Conservation (phyloP, 2,797 vertebrate species). For the Sebastes hubbsi region DNA sequence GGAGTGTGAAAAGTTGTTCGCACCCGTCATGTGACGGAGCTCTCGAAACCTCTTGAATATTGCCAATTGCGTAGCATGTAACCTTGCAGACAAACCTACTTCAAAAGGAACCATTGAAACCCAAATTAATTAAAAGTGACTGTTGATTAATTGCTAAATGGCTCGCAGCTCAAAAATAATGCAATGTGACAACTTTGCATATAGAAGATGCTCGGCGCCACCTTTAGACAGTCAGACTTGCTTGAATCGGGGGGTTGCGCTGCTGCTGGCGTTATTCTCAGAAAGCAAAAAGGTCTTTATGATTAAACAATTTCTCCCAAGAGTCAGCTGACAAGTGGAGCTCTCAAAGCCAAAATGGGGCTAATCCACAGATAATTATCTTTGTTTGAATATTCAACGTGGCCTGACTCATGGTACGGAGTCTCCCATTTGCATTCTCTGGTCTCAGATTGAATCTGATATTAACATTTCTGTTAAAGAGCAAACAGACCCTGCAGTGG, state of each 20-base stretch:
- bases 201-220: background rate
- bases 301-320: constrained; percentile 52
- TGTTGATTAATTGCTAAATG: constrained; percentile 29
- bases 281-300: constrained; percentile 55
- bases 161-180: constrained; percentile 9
- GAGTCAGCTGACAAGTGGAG: constrained; percentile 61
- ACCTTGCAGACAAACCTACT: background rate
- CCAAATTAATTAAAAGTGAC: constrained; percentile 7
- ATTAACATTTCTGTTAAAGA: constrained; percentile 20
- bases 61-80: background rate
- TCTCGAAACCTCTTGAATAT: background rate
- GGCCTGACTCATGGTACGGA: constrained; percentile 41
- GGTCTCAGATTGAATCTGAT: constrained; percentile 30
- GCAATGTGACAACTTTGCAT: constrained; percentile 1
- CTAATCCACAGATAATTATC: constrained; percentile 75
- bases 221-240: background rate
- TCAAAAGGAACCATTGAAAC: background rate
- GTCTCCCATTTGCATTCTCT: constrained; percentile 37
- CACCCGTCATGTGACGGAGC: constrained; percentile 44
- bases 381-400: constrained; percentile 71
- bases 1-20: constrained; percentile 67
- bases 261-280: constrained; percentile 43
- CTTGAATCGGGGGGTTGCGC: background rate
- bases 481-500: background rate
- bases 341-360: constrained; percentile 61